Evolutionary conservation across 30 jellyfish, hydroid and myxozoan genomes (phyloP).

Genomic region (Hydra vulgaris): DNA sequence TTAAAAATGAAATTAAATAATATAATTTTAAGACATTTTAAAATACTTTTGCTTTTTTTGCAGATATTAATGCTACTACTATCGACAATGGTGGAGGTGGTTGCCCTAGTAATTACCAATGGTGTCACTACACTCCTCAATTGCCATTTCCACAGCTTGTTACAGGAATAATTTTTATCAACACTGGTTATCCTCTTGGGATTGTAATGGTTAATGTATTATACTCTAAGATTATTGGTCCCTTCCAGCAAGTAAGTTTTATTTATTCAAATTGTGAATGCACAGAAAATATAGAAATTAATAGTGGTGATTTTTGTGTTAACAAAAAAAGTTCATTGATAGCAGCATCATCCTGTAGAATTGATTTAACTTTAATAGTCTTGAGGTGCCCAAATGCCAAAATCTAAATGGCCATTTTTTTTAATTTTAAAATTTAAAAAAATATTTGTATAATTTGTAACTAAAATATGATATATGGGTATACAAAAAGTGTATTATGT

Average conservation of each 20-base stretch:
- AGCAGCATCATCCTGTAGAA: too few species aligned
- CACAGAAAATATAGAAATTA: too few species aligned
- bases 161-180: constrained; percentile 28
- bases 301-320: too few species aligned
- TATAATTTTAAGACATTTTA: background rate
- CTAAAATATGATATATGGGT: too few species aligned
- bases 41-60: background rate
- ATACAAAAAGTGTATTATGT: too few species aligned
- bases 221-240: constrained; percentile 58
- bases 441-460: too few species aligned
- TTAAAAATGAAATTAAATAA: too few species aligned
- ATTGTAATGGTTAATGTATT: constrained; percentile 31
- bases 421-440: too few species aligned
- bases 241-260: constrained; percentile 49
- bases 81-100: constrained; percentile 35
- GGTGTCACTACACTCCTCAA: constrained; percentile 73
- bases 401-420: too few species aligned
- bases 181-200: constrained; percentile 51
- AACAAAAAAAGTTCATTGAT: too few species aligned
- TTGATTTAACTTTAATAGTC: too few species aligned
- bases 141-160: constrained; percentile 39
- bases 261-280: background rate
- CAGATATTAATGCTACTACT: background rate
- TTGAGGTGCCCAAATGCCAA: too few species aligned
- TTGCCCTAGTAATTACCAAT: constrained; percentile 40